Evolutionary conservation across 2,888 invertebrate genomes (phyloP), one percentile per base, ranked within the genome.

Genomic region (Acronicta aceris): DNA sequence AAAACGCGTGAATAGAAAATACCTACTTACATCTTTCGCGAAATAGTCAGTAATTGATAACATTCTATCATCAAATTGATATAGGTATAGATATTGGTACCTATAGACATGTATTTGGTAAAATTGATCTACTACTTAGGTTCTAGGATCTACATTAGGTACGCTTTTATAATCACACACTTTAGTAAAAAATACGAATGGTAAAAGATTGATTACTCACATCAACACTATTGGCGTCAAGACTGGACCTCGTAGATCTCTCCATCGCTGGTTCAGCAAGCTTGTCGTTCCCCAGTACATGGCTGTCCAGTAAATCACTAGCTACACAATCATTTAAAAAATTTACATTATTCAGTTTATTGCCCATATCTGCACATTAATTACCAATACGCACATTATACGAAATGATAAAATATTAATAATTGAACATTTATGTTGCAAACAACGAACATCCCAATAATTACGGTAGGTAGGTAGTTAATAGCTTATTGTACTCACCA

Each of bases 221-320:
- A 81, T 95, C 95, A 59, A 95, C 90, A 79, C 95, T 95, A 81
- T 93, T 91, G 68, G 88, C 93, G 71, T 90, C 94, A 61, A 94
- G 85, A 71, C 92, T 93, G 69, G 93, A 92, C 77, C 92, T 87
- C 68, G 88, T 83, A 66, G 93, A 94, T 82, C 89, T 85, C 82
- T 92, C 93, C 94, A 94, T 94, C 56, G 89, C 80, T 61, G 90
- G 88, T 71, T 82, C 89, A 68, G 74, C 81, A 71, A 87, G 83
- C 85, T 93, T 93, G 83, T 92, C 90, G 83, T 90, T 89, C 55
- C 88, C 89, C 88, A 93, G 87, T 74, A 89, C 94, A 93, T 94
- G 93, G 90, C 91, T 92, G 83, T 92, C 94, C 91, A 94, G 88
- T 79, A 94, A 87, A 87, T 94, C 94, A 87, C 92, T 94, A 72